Conservation (phyloP, 1,140 invertebrate genomes). For the Bombus superbus region DNA sequence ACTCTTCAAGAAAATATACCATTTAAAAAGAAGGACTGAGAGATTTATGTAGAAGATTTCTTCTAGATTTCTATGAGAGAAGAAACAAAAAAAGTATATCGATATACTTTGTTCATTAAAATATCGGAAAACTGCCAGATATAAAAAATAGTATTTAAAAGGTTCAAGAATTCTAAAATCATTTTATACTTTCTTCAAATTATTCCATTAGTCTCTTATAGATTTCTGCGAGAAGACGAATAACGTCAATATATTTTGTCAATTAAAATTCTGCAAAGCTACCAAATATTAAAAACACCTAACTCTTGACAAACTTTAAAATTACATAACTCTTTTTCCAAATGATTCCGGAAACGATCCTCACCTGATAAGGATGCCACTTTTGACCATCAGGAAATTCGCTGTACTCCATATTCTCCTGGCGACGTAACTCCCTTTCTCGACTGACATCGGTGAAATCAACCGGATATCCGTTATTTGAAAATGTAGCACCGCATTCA, state of each 20-base stretch:
- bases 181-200: too few species aligned
- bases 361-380: slow-evolving; percentile 82
- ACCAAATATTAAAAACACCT: not conserved
- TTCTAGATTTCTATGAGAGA: too few species aligned
- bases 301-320: not conserved
- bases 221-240: too few species aligned
- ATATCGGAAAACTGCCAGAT: too few species aligned
- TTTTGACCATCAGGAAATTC: slow-evolving; percentile 79
- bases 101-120: too few species aligned
- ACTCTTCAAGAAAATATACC: not conserved
- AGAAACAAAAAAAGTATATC: too few species aligned
- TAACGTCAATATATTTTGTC: not conserved
- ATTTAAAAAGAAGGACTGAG: not conserved
- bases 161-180: too few species aligned
- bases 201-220: too few species aligned
- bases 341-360: too few species aligned
- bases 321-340: not conserved
- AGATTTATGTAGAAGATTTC: not conserved
- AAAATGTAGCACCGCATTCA: slow-evolving; percentile 69
- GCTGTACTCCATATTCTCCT: slow-evolving; percentile 66
- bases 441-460: slow-evolving; percentile 63
- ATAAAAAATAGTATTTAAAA: too few species aligned
- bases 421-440: slow-evolving; percentile 59
- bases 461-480: slow-evolving; percentile 64
- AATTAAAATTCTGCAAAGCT: not conserved